Conservation (phyloP, 2,888 invertebrate genomes). For the Limnephilus rhombicus region DNA sequence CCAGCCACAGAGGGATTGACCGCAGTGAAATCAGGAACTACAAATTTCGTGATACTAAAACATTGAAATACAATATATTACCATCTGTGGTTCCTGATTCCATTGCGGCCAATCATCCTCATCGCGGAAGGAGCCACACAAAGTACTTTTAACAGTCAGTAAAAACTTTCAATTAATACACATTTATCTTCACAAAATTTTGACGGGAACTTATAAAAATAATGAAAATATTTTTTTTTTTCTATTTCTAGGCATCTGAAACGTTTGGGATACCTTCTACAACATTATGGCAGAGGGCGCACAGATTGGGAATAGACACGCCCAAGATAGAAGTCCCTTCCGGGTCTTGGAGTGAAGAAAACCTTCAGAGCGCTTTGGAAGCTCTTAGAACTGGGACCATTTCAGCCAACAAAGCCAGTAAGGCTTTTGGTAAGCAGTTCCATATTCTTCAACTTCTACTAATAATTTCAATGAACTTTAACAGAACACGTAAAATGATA, state of each 20-base stretch:
- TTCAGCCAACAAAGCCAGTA: constrained; percentile 94
- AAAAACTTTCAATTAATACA: not conserved
- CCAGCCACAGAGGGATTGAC: not conserved
- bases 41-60: not conserved
- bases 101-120: not conserved
- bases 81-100: not conserved
- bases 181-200: not conserved
- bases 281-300: constrained; percentile 94
- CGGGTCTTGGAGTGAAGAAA: constrained; percentile 93
- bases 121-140: not conserved
- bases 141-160: not conserved
- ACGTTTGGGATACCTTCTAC: constrained; percentile 94
- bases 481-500: too few species aligned
- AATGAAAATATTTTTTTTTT: constrained; percentile 10
- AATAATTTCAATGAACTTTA: not conserved
- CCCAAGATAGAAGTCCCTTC: constrained; percentile 93
- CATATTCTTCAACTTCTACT: not conserved
- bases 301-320: constrained; percentile 92
- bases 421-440: constrained; percentile 83
- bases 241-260: constrained; percentile 80
- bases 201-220: not conserved
- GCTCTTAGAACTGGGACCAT: constrained; percentile 90
- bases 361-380: constrained; percentile 88
- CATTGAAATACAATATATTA: not conserved
- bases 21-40: not conserved